Evolutionary conservation across 1,140 invertebrate genomes (phyloP).

Genomic region (Micrasema minimum): DNA sequence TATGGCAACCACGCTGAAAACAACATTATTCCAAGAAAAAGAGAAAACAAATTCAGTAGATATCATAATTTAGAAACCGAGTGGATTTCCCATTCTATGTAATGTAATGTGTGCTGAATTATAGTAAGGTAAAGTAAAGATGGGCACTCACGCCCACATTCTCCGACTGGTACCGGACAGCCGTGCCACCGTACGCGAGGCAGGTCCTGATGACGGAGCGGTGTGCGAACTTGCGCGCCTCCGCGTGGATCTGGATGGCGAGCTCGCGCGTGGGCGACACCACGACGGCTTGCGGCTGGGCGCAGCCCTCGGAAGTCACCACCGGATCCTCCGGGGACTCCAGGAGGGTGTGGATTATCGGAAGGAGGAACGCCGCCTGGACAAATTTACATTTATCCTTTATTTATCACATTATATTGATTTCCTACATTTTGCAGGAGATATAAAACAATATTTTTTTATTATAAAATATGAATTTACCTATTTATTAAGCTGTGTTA

Average conservation of each 20-base stretch:
- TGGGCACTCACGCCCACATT: constrained; percentile 67
- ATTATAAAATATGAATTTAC: no score
- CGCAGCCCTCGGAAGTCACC: constrained; percentile 62
- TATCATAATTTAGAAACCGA: no score
- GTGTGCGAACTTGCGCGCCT: constrained; percentile 87
- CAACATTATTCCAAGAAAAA: no score
- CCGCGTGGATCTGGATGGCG: constrained; percentile 86
- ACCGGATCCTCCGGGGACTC: constrained; percentile 66
- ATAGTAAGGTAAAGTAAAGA: not conserved
- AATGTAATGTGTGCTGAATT: no score
- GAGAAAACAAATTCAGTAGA: no score
- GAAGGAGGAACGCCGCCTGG: constrained; percentile 90
- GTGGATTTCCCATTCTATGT: no score
- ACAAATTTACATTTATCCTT: constrained; percentile 49
- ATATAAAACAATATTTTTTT: no score
- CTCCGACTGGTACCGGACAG: constrained; percentile 76
- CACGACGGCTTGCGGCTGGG: constrained; percentile 80
- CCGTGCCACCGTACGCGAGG: constrained; percentile 90
- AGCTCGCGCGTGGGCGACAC: constrained; percentile 93
- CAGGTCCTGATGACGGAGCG: constrained; percentile 78
- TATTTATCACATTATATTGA: no score
- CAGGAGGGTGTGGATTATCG: constrained; percentile 83
- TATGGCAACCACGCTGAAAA: constrained; percentile 80
- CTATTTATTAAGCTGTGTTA: no score
- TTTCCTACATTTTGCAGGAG: no score